Percentiles rank a stretch among this genome's conserved stretches.
These are phyloP conservation scores for Diplogasteroides magnus DNA, from an alignment of 1,140 invertebrate genomes.

Conservation along the genomic window DNA sequence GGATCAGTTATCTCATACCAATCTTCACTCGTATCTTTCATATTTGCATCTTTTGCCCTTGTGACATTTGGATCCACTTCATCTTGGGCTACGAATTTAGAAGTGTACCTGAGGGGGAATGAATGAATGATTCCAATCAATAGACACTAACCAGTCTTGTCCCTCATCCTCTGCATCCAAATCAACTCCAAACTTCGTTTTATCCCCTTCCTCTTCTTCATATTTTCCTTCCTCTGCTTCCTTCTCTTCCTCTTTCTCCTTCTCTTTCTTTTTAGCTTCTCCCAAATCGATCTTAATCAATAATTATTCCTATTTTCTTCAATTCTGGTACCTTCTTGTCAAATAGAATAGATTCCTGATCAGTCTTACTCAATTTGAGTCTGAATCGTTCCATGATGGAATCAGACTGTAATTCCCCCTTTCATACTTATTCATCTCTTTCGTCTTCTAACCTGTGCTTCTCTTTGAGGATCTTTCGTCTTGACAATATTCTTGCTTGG, in stretches of 20 bases:
- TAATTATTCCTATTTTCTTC: no score
- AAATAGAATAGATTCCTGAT: conserved; percentile 55
- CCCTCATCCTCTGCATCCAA: conserved; percentile 50
- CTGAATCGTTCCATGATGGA: conserved; percentile 76
- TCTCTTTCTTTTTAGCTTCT: no score
- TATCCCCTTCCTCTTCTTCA: conserved; percentile 42
- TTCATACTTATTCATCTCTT: conserved; percentile 6
- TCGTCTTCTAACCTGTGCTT: conserved; percentile 49
- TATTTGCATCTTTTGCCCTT: conserved; percentile 89
- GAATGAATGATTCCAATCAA: conserved; percentile 6
- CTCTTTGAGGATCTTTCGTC: conserved; percentile 54
- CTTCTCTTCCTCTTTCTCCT: no score
- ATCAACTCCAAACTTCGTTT: conserved; percentile 34
- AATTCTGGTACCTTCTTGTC: conserved; percentile 51
- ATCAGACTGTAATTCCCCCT: conserved; percentile 62
- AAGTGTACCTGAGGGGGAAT: conserved; percentile 65
- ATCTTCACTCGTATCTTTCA: conserved; percentile 72
- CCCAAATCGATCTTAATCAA: no score
- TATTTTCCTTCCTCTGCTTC: conserved; percentile 44
- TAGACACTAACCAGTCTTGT: conserved; percentile 53
- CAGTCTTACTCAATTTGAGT: conserved; percentile 67
- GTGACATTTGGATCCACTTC: conserved; percentile 68
- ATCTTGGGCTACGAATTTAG: conserved; percentile 68
- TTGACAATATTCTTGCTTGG: conserved; percentile 26
- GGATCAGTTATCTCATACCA: conserved; percentile 85